Percentiles rank a stretch among this genome's conserved stretches.
phyloP scores from a whole-genome alignment of 2,113 vertebrate genomes.

The Artemisiospiza belli region DNA sequence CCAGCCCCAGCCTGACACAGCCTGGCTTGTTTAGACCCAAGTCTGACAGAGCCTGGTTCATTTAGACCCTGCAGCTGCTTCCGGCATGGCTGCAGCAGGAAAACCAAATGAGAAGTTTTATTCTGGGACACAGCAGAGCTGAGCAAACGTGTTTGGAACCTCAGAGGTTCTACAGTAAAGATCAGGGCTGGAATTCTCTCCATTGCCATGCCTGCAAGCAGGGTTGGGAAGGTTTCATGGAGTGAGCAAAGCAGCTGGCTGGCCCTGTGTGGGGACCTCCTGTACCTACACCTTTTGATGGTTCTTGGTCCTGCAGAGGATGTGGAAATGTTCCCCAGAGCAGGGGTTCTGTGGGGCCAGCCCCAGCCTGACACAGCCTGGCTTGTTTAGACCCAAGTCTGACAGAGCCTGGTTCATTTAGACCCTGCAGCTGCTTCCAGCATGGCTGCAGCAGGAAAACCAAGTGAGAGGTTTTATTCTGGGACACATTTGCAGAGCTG shows the following conservation, averaged over 20 bases:
- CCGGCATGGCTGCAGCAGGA: not conserved
- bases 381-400: not conserved
- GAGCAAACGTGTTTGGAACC: not conserved
- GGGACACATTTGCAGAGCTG: not conserved
- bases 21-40: too few relatives aligned
- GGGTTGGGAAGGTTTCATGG: not conserved
- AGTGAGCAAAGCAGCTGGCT: not conserved
- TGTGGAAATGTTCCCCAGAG: too few relatives aligned
- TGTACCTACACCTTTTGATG: too few relatives aligned
- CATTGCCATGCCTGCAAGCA: not conserved
- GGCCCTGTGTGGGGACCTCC: not conserved
- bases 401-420: not conserved
- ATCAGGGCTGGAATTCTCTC: not conserved
- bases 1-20: too few relatives aligned
- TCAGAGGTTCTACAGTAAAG: not conserved
- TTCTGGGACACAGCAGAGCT: not conserved
- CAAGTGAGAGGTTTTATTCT: not conserved
- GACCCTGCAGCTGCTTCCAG: not conserved
- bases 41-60: too few relatives aligned
- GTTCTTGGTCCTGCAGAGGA: too few relatives aligned
- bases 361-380: too few relatives aligned
- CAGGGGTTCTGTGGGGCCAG: too few relatives aligned
- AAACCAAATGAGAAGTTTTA: not conserved
- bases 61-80: constrained; percentile 12
- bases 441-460: not conserved